phyloP scores from a whole-genome alignment of 2,888 invertebrate genomes.

The Nezara viridula region DNA sequence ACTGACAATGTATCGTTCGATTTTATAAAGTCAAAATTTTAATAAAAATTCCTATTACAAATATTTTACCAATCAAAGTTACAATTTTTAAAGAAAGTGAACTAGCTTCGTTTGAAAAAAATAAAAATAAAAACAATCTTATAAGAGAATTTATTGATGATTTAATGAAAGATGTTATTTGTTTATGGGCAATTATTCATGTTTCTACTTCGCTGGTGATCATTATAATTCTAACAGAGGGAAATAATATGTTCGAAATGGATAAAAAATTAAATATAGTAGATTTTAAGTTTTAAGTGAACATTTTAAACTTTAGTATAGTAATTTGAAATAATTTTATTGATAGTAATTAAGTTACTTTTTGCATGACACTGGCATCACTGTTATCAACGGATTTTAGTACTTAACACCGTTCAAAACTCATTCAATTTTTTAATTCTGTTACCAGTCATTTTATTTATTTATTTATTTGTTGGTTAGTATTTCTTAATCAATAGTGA shows the following conservation, averaged over 20 bases:
- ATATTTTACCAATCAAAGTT: too few relatives aligned
- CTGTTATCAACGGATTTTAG: conserved; percentile 47
- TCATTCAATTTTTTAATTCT: neutral
- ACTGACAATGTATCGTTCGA: too few relatives aligned
- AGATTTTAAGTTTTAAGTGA: neutral
- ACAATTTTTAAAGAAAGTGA: too few relatives aligned
- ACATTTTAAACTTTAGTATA: neutral
- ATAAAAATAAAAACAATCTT: too few relatives aligned
- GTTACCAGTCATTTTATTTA: neutral
- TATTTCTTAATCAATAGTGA: neutral
- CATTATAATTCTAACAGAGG: neutral
- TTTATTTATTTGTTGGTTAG: neutral
- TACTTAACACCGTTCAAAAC: conserved; percentile 8
- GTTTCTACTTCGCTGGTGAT: neutral
- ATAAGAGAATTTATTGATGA: too few relatives aligned
- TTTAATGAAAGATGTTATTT: too few relatives aligned
- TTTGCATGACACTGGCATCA: neutral
- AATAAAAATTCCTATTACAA: too few relatives aligned
- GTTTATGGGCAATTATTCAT: too few relatives aligned
- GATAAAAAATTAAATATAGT: neutral
- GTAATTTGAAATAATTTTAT: neutral
- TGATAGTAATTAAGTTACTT: neutral
- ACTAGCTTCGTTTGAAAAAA: too few relatives aligned
- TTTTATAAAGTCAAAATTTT: too few relatives aligned
- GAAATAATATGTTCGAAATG: neutral